phyloP scores from a whole-genome alignment of 2,888 invertebrate genomes.

The Pristionchus japonicus region DNA sequence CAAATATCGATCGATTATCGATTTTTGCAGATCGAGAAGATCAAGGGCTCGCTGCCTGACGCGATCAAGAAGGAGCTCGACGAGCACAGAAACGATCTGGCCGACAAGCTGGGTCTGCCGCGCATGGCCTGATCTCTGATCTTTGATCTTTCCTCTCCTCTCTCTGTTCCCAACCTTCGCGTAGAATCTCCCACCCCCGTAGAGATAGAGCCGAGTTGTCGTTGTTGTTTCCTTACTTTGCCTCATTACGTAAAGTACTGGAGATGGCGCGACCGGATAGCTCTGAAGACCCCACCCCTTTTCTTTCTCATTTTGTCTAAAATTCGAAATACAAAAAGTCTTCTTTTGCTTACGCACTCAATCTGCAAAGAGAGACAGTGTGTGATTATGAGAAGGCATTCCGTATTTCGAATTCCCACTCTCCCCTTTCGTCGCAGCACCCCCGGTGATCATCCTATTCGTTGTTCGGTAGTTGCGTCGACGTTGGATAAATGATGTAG shows the following conservation, averaged over 20 bases:
- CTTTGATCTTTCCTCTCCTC: background rate
- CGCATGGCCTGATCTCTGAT: conserved; percentile 24
- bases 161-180: background rate
- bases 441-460: background rate
- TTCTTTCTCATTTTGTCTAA: too few relatives aligned
- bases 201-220: background rate
- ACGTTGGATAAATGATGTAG: conserved; percentile 8
- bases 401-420: too few relatives aligned
- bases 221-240: background rate
- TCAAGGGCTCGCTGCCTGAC: conserved; percentile 2
- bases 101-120: conserved; percentile 19
- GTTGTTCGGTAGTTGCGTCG: background rate
- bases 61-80: conserved; percentile 20
- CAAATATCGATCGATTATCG: background rate
- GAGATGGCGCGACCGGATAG: background rate
- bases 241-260: background rate
- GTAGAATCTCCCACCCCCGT: background rate
- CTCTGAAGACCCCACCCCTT: background rate
- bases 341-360: too few relatives aligned
- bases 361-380: too few relatives aligned
- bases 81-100: background rate
- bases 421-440: background rate
- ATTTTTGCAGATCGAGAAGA: background rate
- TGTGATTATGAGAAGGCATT: too few relatives aligned
- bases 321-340: too few relatives aligned